Conservation (phyloP, 2,888 invertebrate genomes). For the Hermodice carunculata region DNA sequence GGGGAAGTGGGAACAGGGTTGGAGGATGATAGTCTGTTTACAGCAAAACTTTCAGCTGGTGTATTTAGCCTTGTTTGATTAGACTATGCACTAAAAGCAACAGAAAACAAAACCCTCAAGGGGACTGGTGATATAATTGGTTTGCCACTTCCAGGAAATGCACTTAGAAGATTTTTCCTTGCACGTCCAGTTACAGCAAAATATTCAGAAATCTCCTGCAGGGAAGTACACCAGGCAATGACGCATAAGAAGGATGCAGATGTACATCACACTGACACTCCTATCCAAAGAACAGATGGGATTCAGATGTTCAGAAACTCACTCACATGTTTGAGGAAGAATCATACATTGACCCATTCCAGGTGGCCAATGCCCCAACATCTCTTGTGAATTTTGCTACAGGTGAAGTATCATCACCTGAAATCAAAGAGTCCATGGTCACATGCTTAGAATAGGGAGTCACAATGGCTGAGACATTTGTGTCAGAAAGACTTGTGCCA, state of each 20-base stretch:
- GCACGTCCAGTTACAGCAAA: neutral
- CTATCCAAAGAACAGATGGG: neutral
- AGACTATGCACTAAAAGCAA: slow-evolving; percentile 4
- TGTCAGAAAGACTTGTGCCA: neutral
- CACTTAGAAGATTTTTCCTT: slow-evolving; percentile 1
- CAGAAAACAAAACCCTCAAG: slow-evolving; percentile 4
- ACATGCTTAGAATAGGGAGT: neutral
- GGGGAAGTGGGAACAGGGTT: neutral
- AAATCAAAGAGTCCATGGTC: neutral
- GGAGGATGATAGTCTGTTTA: neutral
- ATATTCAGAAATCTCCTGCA: neutral
- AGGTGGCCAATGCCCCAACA: neutral
- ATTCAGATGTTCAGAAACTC: slow-evolving; percentile 1
- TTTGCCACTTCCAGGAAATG: neutral
- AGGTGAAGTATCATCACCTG: neutral
- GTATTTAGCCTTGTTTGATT: neutral
- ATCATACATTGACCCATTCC: neutral
- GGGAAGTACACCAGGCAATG: neutral
- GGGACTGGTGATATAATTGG: slow-evolving; percentile 5
- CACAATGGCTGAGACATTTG: neutral
- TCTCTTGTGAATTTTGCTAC: slow-evolving; percentile 2
- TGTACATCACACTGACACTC: neutral
- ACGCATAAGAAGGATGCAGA: neutral
- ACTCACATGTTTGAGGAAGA: neutral
- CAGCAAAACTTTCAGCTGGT: neutral